A percentile compares a stretch with the other conserved stretches of the same genome.
Conservation (phyloP, 2,888 invertebrate genomes). For the Lasioglossum figueresi region DNA sequence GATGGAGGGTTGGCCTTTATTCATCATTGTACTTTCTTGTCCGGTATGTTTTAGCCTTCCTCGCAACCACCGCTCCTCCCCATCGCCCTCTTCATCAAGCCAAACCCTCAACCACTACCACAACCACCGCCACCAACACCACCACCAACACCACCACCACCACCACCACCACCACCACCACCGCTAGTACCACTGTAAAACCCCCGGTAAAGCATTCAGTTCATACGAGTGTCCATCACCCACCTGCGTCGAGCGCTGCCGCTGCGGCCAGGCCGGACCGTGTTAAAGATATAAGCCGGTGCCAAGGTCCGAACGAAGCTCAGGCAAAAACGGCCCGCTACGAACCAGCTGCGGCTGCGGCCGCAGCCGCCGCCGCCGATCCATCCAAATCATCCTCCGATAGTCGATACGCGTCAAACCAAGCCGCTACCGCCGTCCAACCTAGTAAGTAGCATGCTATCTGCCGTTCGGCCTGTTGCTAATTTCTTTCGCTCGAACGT, state of each 20-base stretch:
- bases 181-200: constrained; percentile 74
- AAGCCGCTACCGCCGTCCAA: constrained; percentile 80
- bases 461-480: constrained; percentile 45
- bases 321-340: constrained; percentile 75
- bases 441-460: constrained; percentile 83
- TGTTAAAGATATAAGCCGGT: constrained; percentile 76
- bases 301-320: constrained; percentile 73
- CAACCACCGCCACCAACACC: constrained; percentile 70
- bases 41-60: constrained; percentile 88
- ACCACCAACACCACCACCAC: constrained; percentile 60
- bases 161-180: constrained; percentile 62
- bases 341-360: constrained; percentile 74
- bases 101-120: constrained; percentile 77
- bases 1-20: constrained; percentile 61
- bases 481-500: constrained; percentile 40
- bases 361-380: constrained; percentile 75
- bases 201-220: constrained; percentile 79
- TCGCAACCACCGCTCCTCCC: constrained; percentile 90
- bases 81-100: constrained; percentile 84
- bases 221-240: constrained; percentile 77
- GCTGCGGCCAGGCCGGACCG: constrained; percentile 81
- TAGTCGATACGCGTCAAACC: constrained; percentile 80
- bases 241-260: constrained; percentile 74
- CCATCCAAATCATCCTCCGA: constrained; percentile 82
- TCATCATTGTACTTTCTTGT: constrained; percentile 75